phyloP scores from a whole-genome alignment of 2,888 invertebrate species.

The Plagodis dolabraria region DNA sequence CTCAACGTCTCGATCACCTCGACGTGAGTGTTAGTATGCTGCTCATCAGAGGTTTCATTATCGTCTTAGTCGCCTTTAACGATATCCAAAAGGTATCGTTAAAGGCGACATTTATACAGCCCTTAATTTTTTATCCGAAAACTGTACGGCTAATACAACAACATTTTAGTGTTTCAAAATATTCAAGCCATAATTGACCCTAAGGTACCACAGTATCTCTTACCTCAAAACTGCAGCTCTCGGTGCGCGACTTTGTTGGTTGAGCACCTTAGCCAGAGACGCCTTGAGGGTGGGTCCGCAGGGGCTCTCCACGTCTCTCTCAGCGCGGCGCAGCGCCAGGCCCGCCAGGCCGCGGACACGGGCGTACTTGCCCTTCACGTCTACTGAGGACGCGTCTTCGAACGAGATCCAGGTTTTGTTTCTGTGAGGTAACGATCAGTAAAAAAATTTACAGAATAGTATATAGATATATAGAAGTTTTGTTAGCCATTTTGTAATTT shows the following conservation, averaged over 20 bases:
- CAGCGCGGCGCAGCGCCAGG: constrained; percentile 84
- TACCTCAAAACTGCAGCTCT: constrained; percentile 86
- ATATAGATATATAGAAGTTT: too few species aligned
- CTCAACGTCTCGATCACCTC: too few species aligned
- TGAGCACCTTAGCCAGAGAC: constrained; percentile 80
- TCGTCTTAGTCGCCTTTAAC: too few species aligned
- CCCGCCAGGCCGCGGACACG: constrained; percentile 89
- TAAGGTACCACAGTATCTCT: constrained; percentile 9
- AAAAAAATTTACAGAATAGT: too few species aligned
- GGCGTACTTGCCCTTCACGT: constrained; percentile 91
- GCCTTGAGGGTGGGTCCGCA: constrained; percentile 80
- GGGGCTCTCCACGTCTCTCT: constrained; percentile 83
- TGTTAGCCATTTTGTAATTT: too few species aligned
- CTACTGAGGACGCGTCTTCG: constrained; percentile 89
- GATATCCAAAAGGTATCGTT: too few species aligned
- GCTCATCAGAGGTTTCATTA: too few species aligned
- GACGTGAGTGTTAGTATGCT: too few species aligned
- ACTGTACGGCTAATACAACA: too few species aligned
- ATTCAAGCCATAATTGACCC: background rate
- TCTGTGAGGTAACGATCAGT: constrained; percentile 62
- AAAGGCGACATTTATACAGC: too few species aligned
- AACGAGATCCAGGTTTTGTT: constrained; percentile 90
- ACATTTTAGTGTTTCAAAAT: too few species aligned
- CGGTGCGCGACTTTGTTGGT: constrained; percentile 86
- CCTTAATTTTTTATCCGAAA: too few species aligned